These are phyloP conservation scores for Benthosema pterotum DNA, from an alignment of 2,797 vertebrate genomes.

Conservation along the genomic window DNA sequence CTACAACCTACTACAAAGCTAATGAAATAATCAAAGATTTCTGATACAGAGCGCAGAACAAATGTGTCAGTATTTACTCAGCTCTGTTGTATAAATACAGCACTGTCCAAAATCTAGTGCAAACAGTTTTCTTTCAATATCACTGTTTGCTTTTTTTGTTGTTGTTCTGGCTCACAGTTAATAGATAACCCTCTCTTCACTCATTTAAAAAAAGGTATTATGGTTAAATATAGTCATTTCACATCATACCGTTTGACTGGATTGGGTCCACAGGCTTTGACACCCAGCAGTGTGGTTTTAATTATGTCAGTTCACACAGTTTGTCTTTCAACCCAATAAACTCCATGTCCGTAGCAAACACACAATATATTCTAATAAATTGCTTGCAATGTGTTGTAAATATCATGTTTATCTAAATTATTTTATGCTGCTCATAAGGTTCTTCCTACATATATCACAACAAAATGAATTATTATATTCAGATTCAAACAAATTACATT, in stretches of 20 bases:
- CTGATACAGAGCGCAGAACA: slow-evolving; percentile 65
- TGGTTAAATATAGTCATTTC: slow-evolving; percentile 29
- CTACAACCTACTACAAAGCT: slow-evolving; percentile 54
- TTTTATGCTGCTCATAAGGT: not conserved
- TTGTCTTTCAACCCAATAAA: slow-evolving; percentile 20
- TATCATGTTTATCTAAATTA: not conserved
- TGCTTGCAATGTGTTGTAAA: not conserved
- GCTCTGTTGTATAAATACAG: slow-evolving; percentile 61
- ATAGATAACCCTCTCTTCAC: slow-evolving; percentile 40
- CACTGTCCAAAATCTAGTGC: slow-evolving; percentile 50
- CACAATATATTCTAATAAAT: not conserved
- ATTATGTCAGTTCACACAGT: slow-evolving; percentile 2
- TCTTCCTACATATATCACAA: not conserved
- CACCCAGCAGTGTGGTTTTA: slow-evolving; percentile 18
- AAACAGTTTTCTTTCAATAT: slow-evolving; percentile 60
- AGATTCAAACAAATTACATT: too few relatives aligned
- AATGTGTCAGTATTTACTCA: slow-evolving; percentile 64
- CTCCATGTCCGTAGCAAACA: slow-evolving; percentile 4
- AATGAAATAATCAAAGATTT: slow-evolving; percentile 74
- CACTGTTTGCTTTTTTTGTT: slow-evolving; percentile 53
- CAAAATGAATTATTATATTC: not conserved
- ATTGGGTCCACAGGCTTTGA: slow-evolving; percentile 21
- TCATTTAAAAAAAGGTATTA: slow-evolving; percentile 35
- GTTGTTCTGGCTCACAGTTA: slow-evolving; percentile 47
- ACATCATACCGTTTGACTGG: slow-evolving; percentile 20